A percentile compares a stretch with the other conserved stretches of the same genome.
These are phyloP conservation scores for Philonicus albiceps DNA, from an alignment of 2,888 invertebrate genomes.

Conservation along the genomic window DNA sequence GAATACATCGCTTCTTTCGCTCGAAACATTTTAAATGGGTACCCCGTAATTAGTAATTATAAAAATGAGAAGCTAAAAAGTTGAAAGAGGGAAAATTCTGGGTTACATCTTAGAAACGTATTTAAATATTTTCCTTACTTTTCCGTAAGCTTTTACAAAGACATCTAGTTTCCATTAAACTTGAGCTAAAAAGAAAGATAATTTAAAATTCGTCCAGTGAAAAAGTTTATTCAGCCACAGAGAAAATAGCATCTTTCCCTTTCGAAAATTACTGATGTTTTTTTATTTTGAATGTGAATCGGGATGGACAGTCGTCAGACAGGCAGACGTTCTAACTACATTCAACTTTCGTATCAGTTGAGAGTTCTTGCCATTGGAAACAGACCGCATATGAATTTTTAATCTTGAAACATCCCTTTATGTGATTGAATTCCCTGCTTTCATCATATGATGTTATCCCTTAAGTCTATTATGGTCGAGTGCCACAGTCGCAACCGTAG, in stretches of 20 bases:
- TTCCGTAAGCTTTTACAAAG: background rate
- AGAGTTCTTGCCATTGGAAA: slow-evolving; percentile 44
- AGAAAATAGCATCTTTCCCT: background rate
- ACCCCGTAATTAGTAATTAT: background rate
- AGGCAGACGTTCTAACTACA: slow-evolving; percentile 17
- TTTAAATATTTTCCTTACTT: slow-evolving; percentile 16
- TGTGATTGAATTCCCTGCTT: slow-evolving; percentile 52
- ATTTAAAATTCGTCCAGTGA: slow-evolving; percentile 37
- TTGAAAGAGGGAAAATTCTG: background rate
- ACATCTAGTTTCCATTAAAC: slow-evolving; percentile 7
- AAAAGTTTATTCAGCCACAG: slow-evolving; percentile 28
- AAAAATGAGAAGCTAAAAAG: background rate
- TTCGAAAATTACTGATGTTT: slow-evolving; percentile 35
- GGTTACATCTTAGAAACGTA: slow-evolving; percentile 11
- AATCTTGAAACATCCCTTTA: slow-evolving; percentile 53
- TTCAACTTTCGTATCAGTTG: slow-evolving; percentile 19
- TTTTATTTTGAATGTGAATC: slow-evolving; percentile 28
- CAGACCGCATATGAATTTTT: slow-evolving; percentile 53
- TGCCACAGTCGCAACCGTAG: slow-evolving; percentile 50
- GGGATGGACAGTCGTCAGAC: slow-evolving; percentile 23
- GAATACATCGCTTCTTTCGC: background rate
- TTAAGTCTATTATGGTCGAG: slow-evolving; percentile 52
- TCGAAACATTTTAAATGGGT: background rate
- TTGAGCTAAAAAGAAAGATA: slow-evolving; percentile 24
- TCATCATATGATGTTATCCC: slow-evolving; percentile 50